Base-by-base conservation (phyloP, 2,888 invertebrate species). In the Arctia plantaginis region DNA sequence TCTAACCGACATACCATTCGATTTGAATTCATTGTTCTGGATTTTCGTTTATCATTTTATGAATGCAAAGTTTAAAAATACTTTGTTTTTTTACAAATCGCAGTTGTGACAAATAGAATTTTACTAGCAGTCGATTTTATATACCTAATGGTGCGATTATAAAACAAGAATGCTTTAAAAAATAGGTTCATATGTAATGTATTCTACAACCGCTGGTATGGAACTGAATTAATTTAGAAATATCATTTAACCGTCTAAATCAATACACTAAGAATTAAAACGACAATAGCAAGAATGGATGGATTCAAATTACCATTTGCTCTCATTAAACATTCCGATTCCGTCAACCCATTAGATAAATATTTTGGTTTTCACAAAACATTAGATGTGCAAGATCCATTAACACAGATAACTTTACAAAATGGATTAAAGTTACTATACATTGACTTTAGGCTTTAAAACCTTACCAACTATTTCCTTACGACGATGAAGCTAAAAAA, bases 321-420 rank as follows among this genome's bases (percentile, higher is more conserved):
- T 81, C 82, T 76, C 79, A 83, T 81, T 81, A 66, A 66, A 73
- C 64, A 81, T 83, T 82, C 79, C 39, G 77, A 81, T 75, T 81
- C 79, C 75, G 81, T 78, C 72, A 79, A 66, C 13, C 44, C 4
- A 41, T 67, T 41, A 65, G 51, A 68, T 69, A 76, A 73, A 83
- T 76, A 76, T 76, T 74, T 75, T 76, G 79, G 74, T 81, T 78
- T 83, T 77, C 84, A 81, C 72, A 75, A 68, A 74, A 77, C 77
- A 81, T 82, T 83, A 79, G 73, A 79, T 77, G 75, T 79, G 75
- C 66, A 27, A 83, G 41, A 70, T 41, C 69, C 62, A 70, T 70
- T 62, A 20, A 20, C 39, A 59, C 23, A 30, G 62, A 62, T 70
- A 23, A 4, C 20, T 20, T 35, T 65, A 65, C 65, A 12, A 35